phyloP scores from a whole-genome alignment of 2,113 vertebrate species.

The Pipra filicauda region DNA sequence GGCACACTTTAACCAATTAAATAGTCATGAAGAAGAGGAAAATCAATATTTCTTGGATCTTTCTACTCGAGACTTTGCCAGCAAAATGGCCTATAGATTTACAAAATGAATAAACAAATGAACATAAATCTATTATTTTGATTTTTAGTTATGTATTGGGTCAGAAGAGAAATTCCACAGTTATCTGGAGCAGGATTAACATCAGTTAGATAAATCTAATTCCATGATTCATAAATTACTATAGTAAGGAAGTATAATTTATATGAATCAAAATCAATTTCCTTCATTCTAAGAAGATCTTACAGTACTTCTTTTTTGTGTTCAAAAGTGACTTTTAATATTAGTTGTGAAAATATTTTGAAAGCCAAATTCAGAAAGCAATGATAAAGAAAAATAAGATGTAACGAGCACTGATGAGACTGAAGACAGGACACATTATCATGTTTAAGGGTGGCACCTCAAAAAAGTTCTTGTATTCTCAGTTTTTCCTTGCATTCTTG shows the following conservation, averaged over 20 bases:
- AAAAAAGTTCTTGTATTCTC: background rate
- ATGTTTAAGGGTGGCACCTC: background rate
- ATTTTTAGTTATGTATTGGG: conserved; percentile 9
- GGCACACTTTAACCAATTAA: conserved; percentile 72
- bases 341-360: background rate
- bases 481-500: background rate
- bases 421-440: background rate
- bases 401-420: fast-evolving
- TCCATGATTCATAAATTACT: background rate
- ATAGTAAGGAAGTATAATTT: background rate
- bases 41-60: conserved; percentile 73
- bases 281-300: background rate
- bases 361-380: background rate
- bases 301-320: background rate
- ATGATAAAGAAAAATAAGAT: background rate
- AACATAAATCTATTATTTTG: conserved; percentile 51
- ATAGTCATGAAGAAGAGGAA: conserved; percentile 72
- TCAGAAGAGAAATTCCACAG: background rate
- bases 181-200: background rate
- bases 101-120: conserved; percentile 72
- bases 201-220: background rate
- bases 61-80: conserved; percentile 55
- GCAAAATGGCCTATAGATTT: conserved; percentile 60
- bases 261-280: background rate
- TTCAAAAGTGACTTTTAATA: background rate